phyloP scores from a whole-genome alignment of 2,113 vertebrate genomes.

The Cebus imitator region DNA sequence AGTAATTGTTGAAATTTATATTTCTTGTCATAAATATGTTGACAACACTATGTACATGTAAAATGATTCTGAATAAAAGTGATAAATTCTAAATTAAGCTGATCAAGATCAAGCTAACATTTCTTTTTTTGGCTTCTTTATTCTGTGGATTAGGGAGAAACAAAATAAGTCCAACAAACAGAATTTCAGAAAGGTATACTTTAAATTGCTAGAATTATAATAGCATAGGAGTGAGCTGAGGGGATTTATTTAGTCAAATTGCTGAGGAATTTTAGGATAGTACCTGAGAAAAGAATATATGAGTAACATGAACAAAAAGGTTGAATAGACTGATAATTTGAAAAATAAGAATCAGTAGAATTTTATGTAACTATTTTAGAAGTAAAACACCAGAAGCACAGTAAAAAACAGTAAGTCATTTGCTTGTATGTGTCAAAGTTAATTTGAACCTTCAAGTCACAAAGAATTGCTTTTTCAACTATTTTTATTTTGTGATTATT shows the following conservation, averaged over 20 bases:
- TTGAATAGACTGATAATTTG: neutral
- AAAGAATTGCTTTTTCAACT: neutral
- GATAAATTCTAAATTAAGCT: slow-evolving; percentile 50
- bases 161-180: neutral
- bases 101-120: slow-evolving; percentile 42
- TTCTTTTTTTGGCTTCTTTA: slow-evolving; percentile 1
- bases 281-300: neutral
- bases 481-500: neutral
- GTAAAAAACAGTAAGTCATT: neutral
- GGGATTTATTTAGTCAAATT: neutral
- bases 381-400: neutral
- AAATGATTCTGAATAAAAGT: slow-evolving; percentile 41
- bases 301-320: neutral
- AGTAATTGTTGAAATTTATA: slow-evolving; percentile 66
- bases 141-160: neutral
- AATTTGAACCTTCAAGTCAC: neutral
- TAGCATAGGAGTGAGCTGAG: neutral
- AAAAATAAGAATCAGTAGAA: neutral
- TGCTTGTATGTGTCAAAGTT: neutral
- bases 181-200: neutral
- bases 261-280: accelerated
- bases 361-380: neutral
- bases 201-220: neutral
- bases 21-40: slow-evolving; percentile 64
- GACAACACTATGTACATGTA: slow-evolving; percentile 52